These are phyloP conservation scores for Meloidogyne hapla DNA, from an alignment of 1,140 invertebrate genomes.

Conservation along the genomic window DNA sequence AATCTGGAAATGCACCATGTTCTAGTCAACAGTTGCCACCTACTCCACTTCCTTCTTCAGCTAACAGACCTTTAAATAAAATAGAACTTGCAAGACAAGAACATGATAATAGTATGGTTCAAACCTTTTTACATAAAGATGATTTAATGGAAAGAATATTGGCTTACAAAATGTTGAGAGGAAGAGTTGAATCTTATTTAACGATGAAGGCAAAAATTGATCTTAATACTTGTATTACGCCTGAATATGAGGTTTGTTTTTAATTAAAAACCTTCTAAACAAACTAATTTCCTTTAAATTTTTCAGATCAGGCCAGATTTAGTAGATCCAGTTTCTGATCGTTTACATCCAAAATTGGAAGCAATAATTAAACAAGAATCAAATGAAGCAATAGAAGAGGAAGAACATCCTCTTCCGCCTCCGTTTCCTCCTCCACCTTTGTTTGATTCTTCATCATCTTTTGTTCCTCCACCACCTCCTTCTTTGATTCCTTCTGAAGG, in stretches of 20 bases:
- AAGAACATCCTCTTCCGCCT: background rate
- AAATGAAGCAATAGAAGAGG: background rate
- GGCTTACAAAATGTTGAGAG: conserved; percentile 33
- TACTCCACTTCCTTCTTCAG: conserved; percentile 27
- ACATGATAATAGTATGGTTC: conserved; percentile 35
- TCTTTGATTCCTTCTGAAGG: background rate
- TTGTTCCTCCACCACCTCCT: background rate
- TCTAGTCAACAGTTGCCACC: conserved; percentile 26
- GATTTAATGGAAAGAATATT: conserved; percentile 33
- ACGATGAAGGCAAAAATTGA: conserved; percentile 32
- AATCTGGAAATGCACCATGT: conserved; percentile 19
- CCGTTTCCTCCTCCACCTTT: conserved; percentile 1
- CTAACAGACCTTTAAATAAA: conserved; percentile 16
- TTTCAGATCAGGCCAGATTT: background rate
- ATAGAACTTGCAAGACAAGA: conserved; percentile 25
- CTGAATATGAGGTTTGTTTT: conserved; percentile 30
- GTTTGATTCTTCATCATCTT: conserved; percentile 2
- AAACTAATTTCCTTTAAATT: background rate
- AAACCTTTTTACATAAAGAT: conserved; percentile 26
- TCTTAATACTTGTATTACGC: conserved; percentile 28
- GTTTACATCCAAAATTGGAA: background rate
- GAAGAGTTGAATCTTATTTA: conserved; percentile 31
- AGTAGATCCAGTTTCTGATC: conserved; percentile 4
- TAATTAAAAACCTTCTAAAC: background rate
- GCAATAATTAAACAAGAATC: background rate